phyloP scores from a whole-genome alignment of 2,113 vertebrate genomes.

The Cygnus atratus region DNA sequence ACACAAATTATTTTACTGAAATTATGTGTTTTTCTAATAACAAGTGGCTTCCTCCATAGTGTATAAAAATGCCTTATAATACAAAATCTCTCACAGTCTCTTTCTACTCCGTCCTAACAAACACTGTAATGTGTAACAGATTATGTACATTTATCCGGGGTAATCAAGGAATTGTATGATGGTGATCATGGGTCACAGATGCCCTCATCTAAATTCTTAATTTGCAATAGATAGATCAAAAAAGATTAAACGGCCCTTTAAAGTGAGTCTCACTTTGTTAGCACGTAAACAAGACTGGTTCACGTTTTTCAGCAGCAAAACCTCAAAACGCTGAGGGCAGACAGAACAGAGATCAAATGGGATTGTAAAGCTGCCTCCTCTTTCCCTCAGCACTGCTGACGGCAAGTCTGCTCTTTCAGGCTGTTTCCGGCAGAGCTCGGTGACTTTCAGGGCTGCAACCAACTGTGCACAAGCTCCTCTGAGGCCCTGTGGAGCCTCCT shows the following conservation, averaged over 20 bases:
- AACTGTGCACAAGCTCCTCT: neutral
- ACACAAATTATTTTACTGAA: neutral
- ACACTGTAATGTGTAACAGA: neutral
- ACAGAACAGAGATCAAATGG: neutral
- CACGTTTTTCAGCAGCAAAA: neutral
- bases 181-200: neutral
- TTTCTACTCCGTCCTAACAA: neutral
- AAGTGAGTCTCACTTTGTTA: neutral
- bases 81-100: neutral
- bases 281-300: neutral
- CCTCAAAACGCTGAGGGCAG: neutral
- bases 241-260: neutral
- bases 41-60: neutral
- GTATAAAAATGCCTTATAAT: neutral
- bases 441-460: neutral
- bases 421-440: neutral
- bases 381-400: neutral
- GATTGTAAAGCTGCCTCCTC: neutral
- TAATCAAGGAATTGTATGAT: neutral
- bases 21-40: neutral
- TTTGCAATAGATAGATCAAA: neutral
- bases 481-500: neutral
- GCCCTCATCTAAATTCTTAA: neutral
- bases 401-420: neutral
- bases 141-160: neutral